These are phyloP conservation scores for Drosophila paranaensis DNA, from an alignment of 2,888 invertebrate species.

Conservation along the genomic window DNA sequence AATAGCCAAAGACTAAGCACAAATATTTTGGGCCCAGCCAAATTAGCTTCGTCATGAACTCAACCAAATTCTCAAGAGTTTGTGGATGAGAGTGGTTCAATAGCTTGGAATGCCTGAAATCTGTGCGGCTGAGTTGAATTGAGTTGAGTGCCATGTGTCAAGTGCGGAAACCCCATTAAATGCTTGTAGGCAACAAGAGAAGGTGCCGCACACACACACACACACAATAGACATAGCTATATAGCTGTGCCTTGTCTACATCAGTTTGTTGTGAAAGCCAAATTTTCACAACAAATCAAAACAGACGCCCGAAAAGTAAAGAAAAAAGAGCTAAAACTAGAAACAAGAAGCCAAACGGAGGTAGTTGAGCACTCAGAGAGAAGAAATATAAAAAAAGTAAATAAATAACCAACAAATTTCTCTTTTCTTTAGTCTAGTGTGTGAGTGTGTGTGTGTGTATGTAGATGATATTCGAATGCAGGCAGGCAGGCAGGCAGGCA, in stretches of 20 bases:
- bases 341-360: slow-evolving; percentile 27
- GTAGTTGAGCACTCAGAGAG: slow-evolving; percentile 48
- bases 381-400: slow-evolving; percentile 41
- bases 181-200: slow-evolving; percentile 52
- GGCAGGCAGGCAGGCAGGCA: slow-evolving; percentile 48
- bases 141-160: slow-evolving; percentile 51
- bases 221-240: not conserved
- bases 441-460: slow-evolving; percentile 16
- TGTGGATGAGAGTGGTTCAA: slow-evolving; percentile 46
- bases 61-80: slow-evolving; percentile 18
- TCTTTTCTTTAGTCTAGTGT: slow-evolving; percentile 51
- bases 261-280: slow-evolving; percentile 69
- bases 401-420: slow-evolving; percentile 71
- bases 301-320: slow-evolving; percentile 61
- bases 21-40: slow-evolving; percentile 21
- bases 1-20: slow-evolving; percentile 11
- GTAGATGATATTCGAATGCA: slow-evolving; percentile 51
- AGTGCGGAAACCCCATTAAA: slow-evolving; percentile 77
- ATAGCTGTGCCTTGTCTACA: slow-evolving; percentile 34
- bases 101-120: slow-evolving; percentile 41
- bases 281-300: slow-evolving; percentile 79
- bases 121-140: slow-evolving; percentile 14
- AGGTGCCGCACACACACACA: slow-evolving; percentile 35
- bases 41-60: slow-evolving; percentile 45
- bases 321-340: slow-evolving; percentile 53